These are phyloP conservation scores for Sebastes vulpes DNA, from an alignment of 2,797 vertebrate species.

Conservation along the genomic window DNA sequence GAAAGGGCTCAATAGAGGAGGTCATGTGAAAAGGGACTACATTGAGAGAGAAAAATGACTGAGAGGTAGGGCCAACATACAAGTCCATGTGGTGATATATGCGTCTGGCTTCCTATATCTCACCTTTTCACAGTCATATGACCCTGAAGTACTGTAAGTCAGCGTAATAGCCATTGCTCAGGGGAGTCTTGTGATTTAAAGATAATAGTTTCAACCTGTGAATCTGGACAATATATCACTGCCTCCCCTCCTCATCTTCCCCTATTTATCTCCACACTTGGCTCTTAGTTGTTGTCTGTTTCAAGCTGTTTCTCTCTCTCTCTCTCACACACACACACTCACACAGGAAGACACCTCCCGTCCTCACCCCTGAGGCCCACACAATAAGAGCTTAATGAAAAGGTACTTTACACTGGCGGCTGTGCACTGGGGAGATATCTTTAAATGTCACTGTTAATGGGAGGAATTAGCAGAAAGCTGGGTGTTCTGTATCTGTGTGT, in stretches of 20 bases:
- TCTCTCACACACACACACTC: neutral
- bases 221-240: conserved; percentile 53
- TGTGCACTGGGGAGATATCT: conserved; percentile 69
- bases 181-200: conserved; percentile 67
- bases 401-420: conserved; percentile 74
- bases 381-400: conserved; percentile 82
- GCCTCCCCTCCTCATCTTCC: conserved; percentile 13
- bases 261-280: conserved; percentile 34
- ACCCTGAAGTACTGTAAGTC: conserved; percentile 49
- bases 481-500: conserved; percentile 38
- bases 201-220: conserved; percentile 46
- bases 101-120: conserved; percentile 4
- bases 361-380: conserved; percentile 60
- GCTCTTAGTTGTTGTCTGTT: conserved; percentile 26
- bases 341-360: conserved; percentile 27
- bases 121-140: conserved; percentile 19
- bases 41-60: neutral
- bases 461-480: conserved; percentile 64
- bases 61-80: conserved; percentile 4
- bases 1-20: neutral
- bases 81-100: conserved; percentile 29
- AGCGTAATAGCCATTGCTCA: conserved; percentile 43
- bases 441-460: conserved; percentile 81
- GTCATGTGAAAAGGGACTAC: neutral
- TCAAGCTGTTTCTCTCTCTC: conserved; percentile 2